Conservation (phyloP, 1,140 invertebrate genomes). For the Zaprionus vittiger region DNA sequence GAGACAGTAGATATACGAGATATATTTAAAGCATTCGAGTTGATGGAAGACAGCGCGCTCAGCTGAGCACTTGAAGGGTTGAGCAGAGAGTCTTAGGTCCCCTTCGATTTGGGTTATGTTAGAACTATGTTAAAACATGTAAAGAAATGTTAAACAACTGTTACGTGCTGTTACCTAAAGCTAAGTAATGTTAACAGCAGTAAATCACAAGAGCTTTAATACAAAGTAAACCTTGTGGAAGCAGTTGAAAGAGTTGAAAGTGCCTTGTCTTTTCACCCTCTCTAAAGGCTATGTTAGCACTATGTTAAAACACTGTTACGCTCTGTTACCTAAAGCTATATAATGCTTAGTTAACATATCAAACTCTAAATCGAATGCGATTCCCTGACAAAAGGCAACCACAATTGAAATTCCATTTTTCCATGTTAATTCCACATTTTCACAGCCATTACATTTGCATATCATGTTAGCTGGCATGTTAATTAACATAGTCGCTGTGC, state of each 20-base stretch:
- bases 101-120: neutral
- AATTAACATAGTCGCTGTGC: neutral
- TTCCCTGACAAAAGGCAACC: neutral
- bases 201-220: too few species aligned
- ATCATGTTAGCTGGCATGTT: conserved; percentile 3
- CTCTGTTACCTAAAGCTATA: neutral
- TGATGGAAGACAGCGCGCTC: neutral
- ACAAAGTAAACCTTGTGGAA: too few species aligned
- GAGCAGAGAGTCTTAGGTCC: neutral
- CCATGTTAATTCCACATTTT: neutral
- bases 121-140: neutral
- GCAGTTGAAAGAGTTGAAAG: too few species aligned
- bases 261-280: too few species aligned
- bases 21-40: neutral
- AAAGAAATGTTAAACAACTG: too few species aligned
- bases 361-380: neutral
- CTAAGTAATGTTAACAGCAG: too few species aligned
- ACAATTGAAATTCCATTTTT: neutral
- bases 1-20: neutral
- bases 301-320: neutral
- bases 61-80: neutral
- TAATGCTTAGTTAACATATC: neutral
- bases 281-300: too few species aligned
- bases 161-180: too few species aligned
- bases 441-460: conserved; percentile 10